phyloP scores from a whole-genome alignment of 2,888 invertebrate species.

The Byasa hedistus region DNA sequence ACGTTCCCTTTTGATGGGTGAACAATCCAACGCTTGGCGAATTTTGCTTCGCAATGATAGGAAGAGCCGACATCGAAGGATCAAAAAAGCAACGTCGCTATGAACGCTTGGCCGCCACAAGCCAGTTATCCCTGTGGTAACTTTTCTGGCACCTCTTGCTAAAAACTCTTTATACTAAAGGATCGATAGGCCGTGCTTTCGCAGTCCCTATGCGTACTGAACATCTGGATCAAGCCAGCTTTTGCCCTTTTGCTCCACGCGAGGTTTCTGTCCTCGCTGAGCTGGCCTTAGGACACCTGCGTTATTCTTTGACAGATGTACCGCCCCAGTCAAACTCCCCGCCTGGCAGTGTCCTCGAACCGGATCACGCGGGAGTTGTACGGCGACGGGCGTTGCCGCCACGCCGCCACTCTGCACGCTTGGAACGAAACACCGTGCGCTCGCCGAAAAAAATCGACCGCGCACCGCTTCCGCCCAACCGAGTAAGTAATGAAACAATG shows the following conservation, averaged over 20 bases:
- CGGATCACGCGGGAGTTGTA: slow-evolving; percentile 69
- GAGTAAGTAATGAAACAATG: slow-evolving; percentile 53
- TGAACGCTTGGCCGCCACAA: slow-evolving; percentile 51
- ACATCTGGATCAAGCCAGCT: slow-evolving; percentile 83
- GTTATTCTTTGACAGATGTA: slow-evolving; percentile 84
- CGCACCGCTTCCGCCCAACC: slow-evolving; percentile 47
- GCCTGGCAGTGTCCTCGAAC: slow-evolving; percentile 81
- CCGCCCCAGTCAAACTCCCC: slow-evolving; percentile 84
- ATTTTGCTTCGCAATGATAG: no score
- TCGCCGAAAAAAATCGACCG: slow-evolving; percentile 42
- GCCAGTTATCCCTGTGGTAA: slow-evolving; percentile 85
- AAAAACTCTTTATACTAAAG: slow-evolving; percentile 76
- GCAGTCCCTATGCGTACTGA: slow-evolving; percentile 82
- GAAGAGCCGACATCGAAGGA: no score
- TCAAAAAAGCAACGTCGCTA: no score
- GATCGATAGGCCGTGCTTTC: slow-evolving; percentile 85
- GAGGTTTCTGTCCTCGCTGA: slow-evolving; percentile 85
- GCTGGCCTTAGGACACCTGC: slow-evolving; percentile 82
- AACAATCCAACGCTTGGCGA: no score
- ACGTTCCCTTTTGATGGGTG: slow-evolving; percentile 84
- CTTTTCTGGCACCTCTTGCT: slow-evolving; percentile 54
- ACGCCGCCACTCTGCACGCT: slow-evolving; percentile 77
- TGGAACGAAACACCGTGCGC: slow-evolving; percentile 44
- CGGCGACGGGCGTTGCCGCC: slow-evolving; percentile 55
- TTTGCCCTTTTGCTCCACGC: slow-evolving; percentile 85